These are phyloP conservation scores for Leucania comma DNA, from an alignment of 2,888 invertebrate genomes.

Conservation along the genomic window DNA sequence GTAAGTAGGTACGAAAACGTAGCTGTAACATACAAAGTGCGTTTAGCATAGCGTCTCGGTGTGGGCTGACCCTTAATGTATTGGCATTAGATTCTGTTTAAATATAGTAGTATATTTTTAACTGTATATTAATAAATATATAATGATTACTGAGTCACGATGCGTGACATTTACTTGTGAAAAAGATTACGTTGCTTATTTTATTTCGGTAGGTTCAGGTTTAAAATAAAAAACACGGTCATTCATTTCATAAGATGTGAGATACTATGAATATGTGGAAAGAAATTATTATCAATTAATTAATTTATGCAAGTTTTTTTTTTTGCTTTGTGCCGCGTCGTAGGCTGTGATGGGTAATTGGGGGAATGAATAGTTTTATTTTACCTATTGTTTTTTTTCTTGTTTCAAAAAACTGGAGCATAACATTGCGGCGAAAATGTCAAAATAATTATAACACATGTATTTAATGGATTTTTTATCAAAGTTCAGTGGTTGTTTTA, in stretches of 20 bases:
- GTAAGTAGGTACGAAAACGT: no score
- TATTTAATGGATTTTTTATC: no score
- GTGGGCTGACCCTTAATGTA: conserved; percentile 22
- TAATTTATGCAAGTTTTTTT: no score
- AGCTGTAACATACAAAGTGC: not conserved
- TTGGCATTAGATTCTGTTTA: conserved; percentile 52
- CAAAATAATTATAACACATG: not conserved
- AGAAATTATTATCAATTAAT: not conserved
- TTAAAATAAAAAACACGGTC: conserved; percentile 18
- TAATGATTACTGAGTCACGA: conserved; percentile 51
- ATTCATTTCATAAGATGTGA: conserved; percentile 21
- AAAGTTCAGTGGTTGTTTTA: no score
- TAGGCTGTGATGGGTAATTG: not conserved
- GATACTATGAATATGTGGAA: no score
- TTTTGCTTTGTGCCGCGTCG: no score
- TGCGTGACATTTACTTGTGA: conserved; percentile 24
- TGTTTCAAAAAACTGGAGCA: not conserved
- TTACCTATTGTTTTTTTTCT: no score
- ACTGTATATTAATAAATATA: conserved; percentile 58
- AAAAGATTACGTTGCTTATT: conserved; percentile 15
- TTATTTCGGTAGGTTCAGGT: conserved; percentile 12
- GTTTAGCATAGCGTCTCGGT: not conserved
- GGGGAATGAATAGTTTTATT: no score
- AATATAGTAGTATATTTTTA: conserved; percentile 62
- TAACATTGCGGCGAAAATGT: not conserved